Percentiles rank a stretch among this genome's conserved stretches.
These are phyloP conservation scores for Hirudinaria manillensis DNA, from an alignment of 2,888 invertebrate genomes.

Conservation along the genomic window DNA sequence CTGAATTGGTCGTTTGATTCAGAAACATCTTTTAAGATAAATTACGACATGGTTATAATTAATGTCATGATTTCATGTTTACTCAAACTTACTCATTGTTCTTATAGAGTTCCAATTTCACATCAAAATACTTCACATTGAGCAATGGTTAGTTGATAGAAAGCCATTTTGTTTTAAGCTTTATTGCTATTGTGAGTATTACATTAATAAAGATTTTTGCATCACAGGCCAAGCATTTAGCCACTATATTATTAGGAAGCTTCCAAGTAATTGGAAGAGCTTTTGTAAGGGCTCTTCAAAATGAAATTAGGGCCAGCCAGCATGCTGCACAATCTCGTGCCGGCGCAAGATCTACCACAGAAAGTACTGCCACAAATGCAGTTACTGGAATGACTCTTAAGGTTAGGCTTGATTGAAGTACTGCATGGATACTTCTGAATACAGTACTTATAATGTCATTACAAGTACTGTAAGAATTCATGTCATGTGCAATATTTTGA, in stretches of 20 bases:
- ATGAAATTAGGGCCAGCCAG: conserved; percentile 54
- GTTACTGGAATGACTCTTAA: conserved; percentile 65
- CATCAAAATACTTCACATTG: too few species aligned
- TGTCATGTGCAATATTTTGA: too few species aligned
- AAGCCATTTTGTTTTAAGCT: too few species aligned
- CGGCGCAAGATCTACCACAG: conserved; percentile 35
- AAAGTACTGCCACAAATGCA: conserved; percentile 46
- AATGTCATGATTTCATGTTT: too few species aligned
- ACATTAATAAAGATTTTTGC: neutral
- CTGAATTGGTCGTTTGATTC: too few species aligned
- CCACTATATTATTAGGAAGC: conserved; percentile 68
- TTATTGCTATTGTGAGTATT: too few species aligned
- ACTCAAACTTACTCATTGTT: too few species aligned
- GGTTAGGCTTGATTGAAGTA: conserved; percentile 37
- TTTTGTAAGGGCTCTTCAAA: conserved; percentile 79
- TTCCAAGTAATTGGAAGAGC: conserved; percentile 82
- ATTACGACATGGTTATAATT: too few species aligned
- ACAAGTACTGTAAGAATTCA: too few species aligned
- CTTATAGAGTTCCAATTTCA: too few species aligned
- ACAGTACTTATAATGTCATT: conserved; percentile 72
- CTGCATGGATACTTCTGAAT: conserved; percentile 74
- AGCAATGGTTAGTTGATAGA: too few species aligned
- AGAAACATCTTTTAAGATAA: too few species aligned
- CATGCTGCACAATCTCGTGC: conserved; percentile 46
- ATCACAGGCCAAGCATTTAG: conserved; percentile 40